phyloP scores from a whole-genome alignment of 2,113 vertebrate genomes.

The human (Homo sapiens) region DNA sequence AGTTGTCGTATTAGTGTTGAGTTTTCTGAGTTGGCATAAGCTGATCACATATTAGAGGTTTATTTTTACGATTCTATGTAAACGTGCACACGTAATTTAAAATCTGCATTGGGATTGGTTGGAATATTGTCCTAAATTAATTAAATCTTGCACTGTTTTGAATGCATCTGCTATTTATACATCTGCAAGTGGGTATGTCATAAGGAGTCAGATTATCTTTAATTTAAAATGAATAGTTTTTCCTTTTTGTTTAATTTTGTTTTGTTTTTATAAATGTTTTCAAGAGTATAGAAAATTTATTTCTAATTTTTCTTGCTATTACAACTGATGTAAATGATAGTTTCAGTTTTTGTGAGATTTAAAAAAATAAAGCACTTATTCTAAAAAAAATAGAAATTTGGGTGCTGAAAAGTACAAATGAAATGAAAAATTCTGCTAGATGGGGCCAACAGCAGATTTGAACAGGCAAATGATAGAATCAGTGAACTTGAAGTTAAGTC shows the following conservation, averaged over 20 bases:
- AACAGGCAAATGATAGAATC: background rate
- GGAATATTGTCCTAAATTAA: slow-evolving; percentile 68
- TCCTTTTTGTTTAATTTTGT: slow-evolving; percentile 58
- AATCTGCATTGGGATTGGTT: slow-evolving; percentile 40
- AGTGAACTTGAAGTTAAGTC: background rate
- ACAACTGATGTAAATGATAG: slow-evolving; percentile 75
- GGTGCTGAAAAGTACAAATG: background rate
- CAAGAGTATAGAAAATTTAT: slow-evolving; percentile 59
- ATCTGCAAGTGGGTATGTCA: slow-evolving; percentile 50
- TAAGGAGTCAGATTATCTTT: slow-evolving; percentile 51
- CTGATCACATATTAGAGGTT: slow-evolving; percentile 64
- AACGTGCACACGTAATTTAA: slow-evolving; percentile 65
- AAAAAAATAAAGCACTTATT: slow-evolving; percentile 75
- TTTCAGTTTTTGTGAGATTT: slow-evolving; percentile 76
- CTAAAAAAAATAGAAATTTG: slow-evolving; percentile 37
- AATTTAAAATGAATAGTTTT: slow-evolving; percentile 54
- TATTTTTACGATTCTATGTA: slow-evolving; percentile 72
- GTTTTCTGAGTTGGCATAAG: slow-evolving; percentile 60
- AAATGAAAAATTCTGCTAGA: background rate
- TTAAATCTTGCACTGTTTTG: slow-evolving; percentile 54
- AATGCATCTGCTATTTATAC: slow-evolving; percentile 63
- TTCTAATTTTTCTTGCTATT: slow-evolving; percentile 73
- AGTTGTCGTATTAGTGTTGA: slow-evolving; percentile 61
- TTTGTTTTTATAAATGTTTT: slow-evolving; percentile 67
- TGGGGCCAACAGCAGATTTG: background rate